Base-by-base conservation (phyloP, 2,113 vertebrate genomes). In the Labeo rohita region DNA sequence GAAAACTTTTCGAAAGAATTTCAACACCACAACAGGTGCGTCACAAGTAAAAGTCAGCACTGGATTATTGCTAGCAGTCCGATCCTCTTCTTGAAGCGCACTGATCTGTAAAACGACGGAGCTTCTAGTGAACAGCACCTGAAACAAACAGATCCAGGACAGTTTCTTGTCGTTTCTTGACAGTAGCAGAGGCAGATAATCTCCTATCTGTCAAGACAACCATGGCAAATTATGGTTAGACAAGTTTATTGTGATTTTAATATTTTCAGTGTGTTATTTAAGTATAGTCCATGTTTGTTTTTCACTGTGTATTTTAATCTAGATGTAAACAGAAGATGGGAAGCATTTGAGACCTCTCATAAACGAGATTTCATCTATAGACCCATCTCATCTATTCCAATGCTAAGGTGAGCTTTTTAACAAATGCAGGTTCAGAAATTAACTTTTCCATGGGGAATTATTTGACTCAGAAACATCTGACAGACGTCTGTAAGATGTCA, bases 331-430 rank as follows among this genome's bases (percentile, higher is more conserved):
- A 87, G 70, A 43, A 86, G 61, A 80, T 96, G 95, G 95, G 93
- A 96, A 87, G 92, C 94, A n/a, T 96, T 95, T 78, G 90, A 96
- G 87, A 96, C 96, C 34, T 94, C 94, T 0, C 91, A 93, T 56
- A 8, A 54, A 54, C 39, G 92, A 7, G 93, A 95, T 0, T 96
- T 95, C 70, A 49, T 93, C 1, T 90, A 90, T 63, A 94, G 91
- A 73, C 89, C 80, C 34, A 88, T 80, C 84, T 86, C 85, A 13
- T 82, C 85, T 18, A 66, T 89, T 50, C 85, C 90, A 59, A 75
- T 86, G 65, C 76, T 91, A 74, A 89, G 93, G 95, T 97, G 91
- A 93, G 91, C 9, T 61, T 86, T 72, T 45, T 39, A 39, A 39
- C 39, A 39, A 39, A 39, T 4, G 39, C 39, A 39, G 39, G 1